phyloP scores from a whole-genome alignment of 2,797 vertebrate species.

The Brachyrhaphis roseni region DNA sequence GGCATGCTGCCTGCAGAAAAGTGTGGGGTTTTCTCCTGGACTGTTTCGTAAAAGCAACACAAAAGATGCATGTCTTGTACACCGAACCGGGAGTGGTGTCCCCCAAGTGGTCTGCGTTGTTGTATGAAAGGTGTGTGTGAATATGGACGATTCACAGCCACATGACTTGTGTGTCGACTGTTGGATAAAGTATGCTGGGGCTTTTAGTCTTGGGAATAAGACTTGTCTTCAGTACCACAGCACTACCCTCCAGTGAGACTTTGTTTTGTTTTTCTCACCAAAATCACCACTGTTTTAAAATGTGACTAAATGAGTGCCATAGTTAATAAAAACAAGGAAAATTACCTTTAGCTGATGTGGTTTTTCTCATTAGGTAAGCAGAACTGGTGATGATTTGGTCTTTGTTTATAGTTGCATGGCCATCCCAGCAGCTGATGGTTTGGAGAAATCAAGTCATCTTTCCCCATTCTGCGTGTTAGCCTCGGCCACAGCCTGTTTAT shows the following conservation, averaged over 20 bases:
- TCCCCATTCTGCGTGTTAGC: conserved; percentile 44
- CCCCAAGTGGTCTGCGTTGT: no score
- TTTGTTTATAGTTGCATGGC: conserved; percentile 53
- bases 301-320: background rate
- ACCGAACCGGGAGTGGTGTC: no score
- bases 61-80: no score
- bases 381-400: conserved; percentile 33
- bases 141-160: no score
- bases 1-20: no score
- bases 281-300: conserved; percentile 1
- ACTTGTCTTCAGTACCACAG: background rate
- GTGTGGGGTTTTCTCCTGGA: no score
- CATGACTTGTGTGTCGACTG: no score
- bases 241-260: background rate
- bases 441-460: conserved; percentile 42
- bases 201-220: background rate
- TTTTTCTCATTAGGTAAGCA: conserved; percentile 32
- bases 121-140: no score
- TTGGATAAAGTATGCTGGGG: no score
- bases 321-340: background rate
- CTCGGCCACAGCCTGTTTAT: conserved; percentile 46
- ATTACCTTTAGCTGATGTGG: conserved; percentile 3
- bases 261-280: background rate
- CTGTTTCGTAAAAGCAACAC: no score
- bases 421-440: conserved; percentile 26